Percentiles rank a stretch among this genome's conserved stretches.
phyloP scores from a whole-genome alignment of 30 jellyfish, hydroid and myxozoan species.

The Sanderia malayensis region DNA sequence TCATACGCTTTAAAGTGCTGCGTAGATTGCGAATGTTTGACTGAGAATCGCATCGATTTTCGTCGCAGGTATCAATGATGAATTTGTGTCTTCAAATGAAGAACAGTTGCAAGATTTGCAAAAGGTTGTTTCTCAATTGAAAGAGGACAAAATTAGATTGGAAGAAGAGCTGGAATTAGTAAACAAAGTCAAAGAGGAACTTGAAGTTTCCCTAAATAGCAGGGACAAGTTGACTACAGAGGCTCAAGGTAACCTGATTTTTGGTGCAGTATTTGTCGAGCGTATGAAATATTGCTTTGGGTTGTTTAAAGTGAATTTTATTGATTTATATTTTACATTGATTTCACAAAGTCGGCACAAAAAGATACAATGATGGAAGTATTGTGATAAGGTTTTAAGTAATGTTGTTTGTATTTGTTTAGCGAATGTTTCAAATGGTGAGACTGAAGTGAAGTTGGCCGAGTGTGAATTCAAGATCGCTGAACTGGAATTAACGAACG shows the following conservation, averaged over 20 bases:
- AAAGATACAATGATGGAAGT: too few relatives aligned
- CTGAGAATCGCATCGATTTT: too few relatives aligned
- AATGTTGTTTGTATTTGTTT: background rate
- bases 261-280: too few relatives aligned
- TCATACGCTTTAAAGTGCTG: too few relatives aligned
- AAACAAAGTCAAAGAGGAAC: background rate
- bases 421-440: background rate
- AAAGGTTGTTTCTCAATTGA: background rate
- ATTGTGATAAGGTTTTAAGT: too few relatives aligned
- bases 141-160: background rate
- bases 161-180: background rate
- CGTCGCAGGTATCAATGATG: too few relatives aligned
- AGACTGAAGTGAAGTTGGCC: background rate
- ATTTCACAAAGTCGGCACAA: too few relatives aligned
- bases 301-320: too few relatives aligned
- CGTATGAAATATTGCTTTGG: too few relatives aligned
- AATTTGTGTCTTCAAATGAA: too few relatives aligned
- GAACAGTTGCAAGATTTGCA: background rate
- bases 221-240: background rate
- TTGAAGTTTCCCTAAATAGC: background rate
- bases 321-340: too few relatives aligned
- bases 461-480: slow-evolving; percentile 5
- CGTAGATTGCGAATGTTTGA: too few relatives aligned
- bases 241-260: background rate
- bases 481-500: slow-evolving; percentile 13